A percentile compares a stretch with the other conserved stretches of the same genome.
Evolutionary conservation across 2,113 vertebrate species (phyloP).

Genomic region (Pterocles burchelli): DNA sequence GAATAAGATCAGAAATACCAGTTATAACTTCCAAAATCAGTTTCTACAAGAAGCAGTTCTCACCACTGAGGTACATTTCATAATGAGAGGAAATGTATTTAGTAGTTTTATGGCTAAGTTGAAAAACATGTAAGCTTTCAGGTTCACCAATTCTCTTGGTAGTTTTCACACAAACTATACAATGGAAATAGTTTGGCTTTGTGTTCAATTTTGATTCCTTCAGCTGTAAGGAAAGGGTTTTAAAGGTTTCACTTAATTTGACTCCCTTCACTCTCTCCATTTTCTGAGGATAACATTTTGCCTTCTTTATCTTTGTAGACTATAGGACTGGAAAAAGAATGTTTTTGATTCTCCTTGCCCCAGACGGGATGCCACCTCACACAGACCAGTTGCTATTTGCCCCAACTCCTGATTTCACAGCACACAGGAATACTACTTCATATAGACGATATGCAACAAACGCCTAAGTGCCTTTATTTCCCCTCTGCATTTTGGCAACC

Average conservation of each 20-base stretch:
- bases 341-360: background rate
- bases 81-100: background rate
- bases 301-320: background rate
- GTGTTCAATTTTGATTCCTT: background rate
- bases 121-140: background rate
- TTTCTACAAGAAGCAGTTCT: background rate
- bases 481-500: background rate
- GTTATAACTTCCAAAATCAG: background rate
- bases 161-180: background rate
- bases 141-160: background rate
- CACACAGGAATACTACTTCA: background rate
- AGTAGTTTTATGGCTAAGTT: background rate
- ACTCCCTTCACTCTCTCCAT: background rate
- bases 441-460: background rate
- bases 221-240: background rate
- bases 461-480: fast-evolving
- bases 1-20: background rate
- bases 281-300: background rate
- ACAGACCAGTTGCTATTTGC: background rate
- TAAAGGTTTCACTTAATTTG: background rate
- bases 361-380: too few species aligned
- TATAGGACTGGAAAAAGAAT: background rate
- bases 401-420: background rate
- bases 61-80: background rate
- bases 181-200: background rate